Conservation (phyloP, 2,797 vertebrate genomes). For the Coreius guichenoti region DNA sequence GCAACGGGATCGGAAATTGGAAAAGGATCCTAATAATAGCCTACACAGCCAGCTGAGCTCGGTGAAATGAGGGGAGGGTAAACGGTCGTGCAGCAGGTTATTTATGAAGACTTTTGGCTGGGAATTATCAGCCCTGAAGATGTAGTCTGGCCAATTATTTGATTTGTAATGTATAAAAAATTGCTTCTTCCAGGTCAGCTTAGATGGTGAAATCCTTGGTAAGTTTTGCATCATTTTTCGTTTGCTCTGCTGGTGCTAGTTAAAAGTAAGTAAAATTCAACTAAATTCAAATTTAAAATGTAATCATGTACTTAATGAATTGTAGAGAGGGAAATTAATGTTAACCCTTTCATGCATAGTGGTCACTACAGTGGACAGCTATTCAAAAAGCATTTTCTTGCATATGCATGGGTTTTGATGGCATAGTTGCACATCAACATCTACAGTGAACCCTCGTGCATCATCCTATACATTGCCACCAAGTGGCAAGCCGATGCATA, state of each 20-base stretch:
- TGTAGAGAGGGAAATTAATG: not conserved
- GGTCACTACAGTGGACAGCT: too few species aligned
- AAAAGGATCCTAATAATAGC: slow-evolving; percentile 37
- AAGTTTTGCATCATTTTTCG: slow-evolving; percentile 2
- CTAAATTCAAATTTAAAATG: slow-evolving; percentile 17
- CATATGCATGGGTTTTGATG: too few species aligned
- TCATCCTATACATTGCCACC: too few species aligned
- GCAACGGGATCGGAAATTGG: slow-evolving; percentile 19
- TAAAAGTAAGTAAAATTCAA: not conserved
- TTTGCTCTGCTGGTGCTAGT: not conserved
- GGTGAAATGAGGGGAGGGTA: slow-evolving; percentile 29
- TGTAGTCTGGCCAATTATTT: slow-evolving; percentile 11
- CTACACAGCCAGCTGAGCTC: slow-evolving; percentile 29
- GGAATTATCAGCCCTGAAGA: slow-evolving; percentile 33
- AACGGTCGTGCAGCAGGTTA: slow-evolving; percentile 3
- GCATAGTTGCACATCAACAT: too few species aligned
- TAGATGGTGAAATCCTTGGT: slow-evolving; percentile 6
- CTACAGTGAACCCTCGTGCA: too few species aligned
- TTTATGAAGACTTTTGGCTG: slow-evolving; percentile 10
- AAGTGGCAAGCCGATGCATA: too few species aligned
- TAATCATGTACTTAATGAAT: not conserved
- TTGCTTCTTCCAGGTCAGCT: slow-evolving; percentile 2
- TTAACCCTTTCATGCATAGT: too few species aligned
- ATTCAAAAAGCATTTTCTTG: too few species aligned
- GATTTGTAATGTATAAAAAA: not conserved